Conservation (phyloP, 2,797 vertebrate species). For the Orestias chungarensis region DNA sequence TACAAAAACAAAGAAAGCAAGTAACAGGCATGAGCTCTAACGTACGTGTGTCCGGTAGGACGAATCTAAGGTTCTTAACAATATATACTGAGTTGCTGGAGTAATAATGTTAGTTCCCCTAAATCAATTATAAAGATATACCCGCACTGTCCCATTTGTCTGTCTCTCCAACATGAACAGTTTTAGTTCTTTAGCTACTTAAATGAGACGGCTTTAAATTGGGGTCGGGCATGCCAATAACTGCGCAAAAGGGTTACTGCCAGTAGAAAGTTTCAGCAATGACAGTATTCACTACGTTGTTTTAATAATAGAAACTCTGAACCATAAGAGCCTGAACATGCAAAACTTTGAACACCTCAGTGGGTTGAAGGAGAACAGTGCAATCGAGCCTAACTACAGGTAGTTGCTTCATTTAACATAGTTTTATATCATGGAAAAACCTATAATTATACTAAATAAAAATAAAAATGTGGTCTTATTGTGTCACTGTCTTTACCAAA, state of each 20-base stretch:
- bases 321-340: slow-evolving; percentile 30
- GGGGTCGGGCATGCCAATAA: slow-evolving; percentile 42
- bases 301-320: slow-evolving; percentile 55
- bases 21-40: neutral
- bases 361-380: slow-evolving; percentile 1
- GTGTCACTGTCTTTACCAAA: slow-evolving; percentile 20
- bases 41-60: slow-evolving; percentile 6
- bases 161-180: neutral
- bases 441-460: slow-evolving; percentile 6
- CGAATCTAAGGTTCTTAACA: slow-evolving; percentile 16
- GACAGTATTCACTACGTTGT: slow-evolving; percentile 35
- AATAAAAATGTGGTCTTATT: slow-evolving; percentile 14
- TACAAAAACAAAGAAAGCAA: slow-evolving; percentile 24
- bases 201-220: slow-evolving; percentile 9
- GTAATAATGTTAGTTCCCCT: neutral
- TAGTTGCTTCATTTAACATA: neutral
- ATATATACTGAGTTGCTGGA: neutral
- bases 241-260: slow-evolving; percentile 26
- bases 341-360: slow-evolving; percentile 17
- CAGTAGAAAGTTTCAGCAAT: slow-evolving; percentile 32
- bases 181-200: slow-evolving; percentile 16
- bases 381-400: slow-evolving; percentile 2
- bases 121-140: neutral
- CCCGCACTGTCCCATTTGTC: neutral
- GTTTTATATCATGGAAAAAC: slow-evolving; percentile 14